These are phyloP conservation scores for Protonibea diacanthus DNA, from an alignment of 2,797 vertebrate species.

Conservation along the genomic window DNA sequence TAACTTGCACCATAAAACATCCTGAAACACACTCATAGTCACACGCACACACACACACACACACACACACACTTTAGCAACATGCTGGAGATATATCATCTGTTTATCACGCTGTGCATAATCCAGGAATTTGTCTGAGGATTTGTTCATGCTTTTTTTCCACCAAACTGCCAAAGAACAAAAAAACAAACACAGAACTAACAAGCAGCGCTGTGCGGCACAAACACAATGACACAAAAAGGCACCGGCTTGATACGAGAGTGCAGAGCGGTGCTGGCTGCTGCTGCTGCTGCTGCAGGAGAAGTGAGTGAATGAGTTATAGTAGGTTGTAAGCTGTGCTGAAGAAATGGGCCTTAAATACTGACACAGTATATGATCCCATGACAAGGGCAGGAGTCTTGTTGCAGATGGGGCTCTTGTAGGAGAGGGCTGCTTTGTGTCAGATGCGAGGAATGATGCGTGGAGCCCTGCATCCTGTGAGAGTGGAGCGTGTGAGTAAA, in stretches of 20 bases:
- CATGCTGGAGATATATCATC: constrained; percentile 46
- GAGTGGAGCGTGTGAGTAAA: constrained; percentile 27
- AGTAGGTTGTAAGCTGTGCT: constrained; percentile 39
- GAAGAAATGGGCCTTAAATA: constrained; percentile 65
- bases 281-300: background rate
- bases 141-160: constrained; percentile 44
- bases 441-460: constrained; percentile 32
- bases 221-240: constrained; percentile 22
- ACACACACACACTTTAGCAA: constrained; percentile 14
- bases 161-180: constrained; percentile 12
- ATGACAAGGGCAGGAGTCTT: constrained; percentile 46
- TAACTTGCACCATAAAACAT: constrained; percentile 60
- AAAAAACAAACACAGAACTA: background rate
- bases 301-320: constrained; percentile 58
- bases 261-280: background rate
- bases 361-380: constrained; percentile 53
- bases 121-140: constrained; percentile 64
- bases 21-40: constrained; percentile 34
- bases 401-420: constrained; percentile 53
- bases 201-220: constrained; percentile 9
- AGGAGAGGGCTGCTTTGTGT: constrained; percentile 51
- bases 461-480: constrained; percentile 32
- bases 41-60: constrained; percentile 14
- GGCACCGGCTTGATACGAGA: constrained; percentile 13
- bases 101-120: constrained; percentile 52